phyloP scores from a whole-genome alignment of 2,797 vertebrate genomes.

The Glossophaga mutica region DNA sequence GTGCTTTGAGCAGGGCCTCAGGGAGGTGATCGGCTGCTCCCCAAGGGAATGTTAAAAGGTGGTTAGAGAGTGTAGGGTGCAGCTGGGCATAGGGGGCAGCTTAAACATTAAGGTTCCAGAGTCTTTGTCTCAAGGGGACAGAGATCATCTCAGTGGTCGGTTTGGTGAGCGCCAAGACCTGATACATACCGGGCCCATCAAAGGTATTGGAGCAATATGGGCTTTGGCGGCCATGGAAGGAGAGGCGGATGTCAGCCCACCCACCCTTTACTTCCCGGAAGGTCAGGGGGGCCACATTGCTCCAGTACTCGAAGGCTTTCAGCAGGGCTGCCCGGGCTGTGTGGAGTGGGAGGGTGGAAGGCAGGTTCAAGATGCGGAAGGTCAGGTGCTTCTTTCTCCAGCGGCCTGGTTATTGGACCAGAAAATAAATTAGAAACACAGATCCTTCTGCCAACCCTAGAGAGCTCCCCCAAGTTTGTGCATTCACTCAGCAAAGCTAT shows the following conservation, averaged over 20 bases:
- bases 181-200: conserved; percentile 87
- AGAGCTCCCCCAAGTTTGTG: not conserved
- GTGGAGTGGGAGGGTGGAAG: conserved; percentile 82
- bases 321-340: conserved; percentile 82
- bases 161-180: not conserved
- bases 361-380: conserved; percentile 88
- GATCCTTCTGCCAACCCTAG: not conserved
- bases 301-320: conserved; percentile 92
- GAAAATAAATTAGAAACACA: conserved; percentile 38
- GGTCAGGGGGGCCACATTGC: conserved; percentile 83
- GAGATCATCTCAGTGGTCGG: not conserved
- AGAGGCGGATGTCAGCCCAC: conserved; percentile 88
- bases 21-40: not conserved
- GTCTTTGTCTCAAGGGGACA: not conserved
- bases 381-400: conserved; percentile 90
- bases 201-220: conserved; percentile 84
- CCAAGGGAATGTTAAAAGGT: not conserved
- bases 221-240: conserved; percentile 85
- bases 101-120: conserved; percentile 14
- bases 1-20: not conserved
- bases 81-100: not conserved
- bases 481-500: not conserved
- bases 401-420: conserved; percentile 79
- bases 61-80: not conserved
- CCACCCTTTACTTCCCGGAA: conserved; percentile 87